Evolutionary conservation across 2,113 vertebrate species (phyloP), one percentile per base, ranked within the genome.

Genomic region (Marmota flaviventris): DNA sequence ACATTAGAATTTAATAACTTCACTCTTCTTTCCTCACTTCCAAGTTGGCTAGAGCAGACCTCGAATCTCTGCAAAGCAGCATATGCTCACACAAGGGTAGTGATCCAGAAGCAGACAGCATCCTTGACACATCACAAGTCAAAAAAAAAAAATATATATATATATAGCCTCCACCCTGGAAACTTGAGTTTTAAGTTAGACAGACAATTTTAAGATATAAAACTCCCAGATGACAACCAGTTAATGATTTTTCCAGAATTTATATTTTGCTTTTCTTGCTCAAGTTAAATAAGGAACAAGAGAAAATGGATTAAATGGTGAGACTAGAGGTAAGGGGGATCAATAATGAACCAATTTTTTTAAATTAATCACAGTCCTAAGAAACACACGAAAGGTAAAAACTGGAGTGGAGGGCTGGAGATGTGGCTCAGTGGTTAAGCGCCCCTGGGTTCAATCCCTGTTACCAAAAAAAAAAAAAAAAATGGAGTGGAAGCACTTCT

Each of bases 51-150:
- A 70, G 10, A 86, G 27, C 79, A 85, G 82, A 94, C 89, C 22
- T 22, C 8, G 18, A 95, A 81, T 94, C 37, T 95, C 58, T 95
- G 69, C 65, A 85, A 78, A 97, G 94, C 42, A 95, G 72, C 96
- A 97, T 92, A 95, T 93, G 92, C 82, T 97, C 92, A 85, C 42
- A 94, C 25, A 86, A 63, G 76, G 69, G 72, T 75, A 86, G 63
- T 67, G 90, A 94, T 95, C 92, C 95, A 97, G 93, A 89, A 96
- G 90, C 91, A 92, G 94, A 96, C 32, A 93, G 93, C 90, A 97
- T 76, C 85, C 72, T 75, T 96, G 90, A 95, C 82, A 97, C 85
- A 95, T 79, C 48, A 88, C 85, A 86, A 96, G 72, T 94, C 89
- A 94, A 79, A 95, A 63, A 45, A 91, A 95, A 97, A 95, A 63